These are phyloP conservation scores for Zaprionus lineosus DNA, from an alignment of 2,888 invertebrate species.

Conservation along the genomic window DNA sequence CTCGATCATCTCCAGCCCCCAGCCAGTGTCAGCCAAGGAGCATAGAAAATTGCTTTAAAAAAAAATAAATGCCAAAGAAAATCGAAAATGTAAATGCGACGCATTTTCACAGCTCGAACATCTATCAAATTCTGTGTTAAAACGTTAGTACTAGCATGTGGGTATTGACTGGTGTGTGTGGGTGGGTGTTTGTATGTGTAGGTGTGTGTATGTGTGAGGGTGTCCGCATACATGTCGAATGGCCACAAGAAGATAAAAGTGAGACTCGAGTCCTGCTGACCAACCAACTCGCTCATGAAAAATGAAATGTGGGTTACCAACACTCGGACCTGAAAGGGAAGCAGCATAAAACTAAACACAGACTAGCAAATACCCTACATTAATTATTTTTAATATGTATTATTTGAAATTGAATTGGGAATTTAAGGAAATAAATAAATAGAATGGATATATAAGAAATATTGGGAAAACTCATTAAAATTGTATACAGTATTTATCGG, in stretches of 20 bases:
- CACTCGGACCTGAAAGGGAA: constrained; percentile 8
- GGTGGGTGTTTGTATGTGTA: constrained; percentile 6
- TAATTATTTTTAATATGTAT: too few relatives aligned
- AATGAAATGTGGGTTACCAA: constrained; percentile 50
- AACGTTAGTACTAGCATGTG: too few relatives aligned
- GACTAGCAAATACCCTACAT: neutral
- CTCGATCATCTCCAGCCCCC: neutral
- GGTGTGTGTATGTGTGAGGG: constrained; percentile 15
- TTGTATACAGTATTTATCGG: too few relatives aligned
- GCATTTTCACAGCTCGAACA: constrained; percentile 60
- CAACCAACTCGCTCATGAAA: constrained; percentile 37
- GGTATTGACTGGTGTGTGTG: too few relatives aligned
- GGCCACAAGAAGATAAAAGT: constrained; percentile 46
- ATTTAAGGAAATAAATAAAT: too few relatives aligned
- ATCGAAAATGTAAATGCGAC: constrained; percentile 66
- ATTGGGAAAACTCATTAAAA: too few relatives aligned
- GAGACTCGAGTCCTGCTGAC: constrained; percentile 21
- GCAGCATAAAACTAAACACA: neutral
- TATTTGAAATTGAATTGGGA: too few relatives aligned
- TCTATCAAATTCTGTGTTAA: constrained; percentile 68
- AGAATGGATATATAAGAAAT: too few relatives aligned
- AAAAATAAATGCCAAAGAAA: constrained; percentile 40
- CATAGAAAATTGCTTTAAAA: constrained; percentile 27
- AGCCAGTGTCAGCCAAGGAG: neutral
- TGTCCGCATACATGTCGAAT: constrained; percentile 2